These are phyloP conservation scores for Drosophila lini DNA, from an alignment of 1,140 invertebrate species.

Conservation along the genomic window DNA sequence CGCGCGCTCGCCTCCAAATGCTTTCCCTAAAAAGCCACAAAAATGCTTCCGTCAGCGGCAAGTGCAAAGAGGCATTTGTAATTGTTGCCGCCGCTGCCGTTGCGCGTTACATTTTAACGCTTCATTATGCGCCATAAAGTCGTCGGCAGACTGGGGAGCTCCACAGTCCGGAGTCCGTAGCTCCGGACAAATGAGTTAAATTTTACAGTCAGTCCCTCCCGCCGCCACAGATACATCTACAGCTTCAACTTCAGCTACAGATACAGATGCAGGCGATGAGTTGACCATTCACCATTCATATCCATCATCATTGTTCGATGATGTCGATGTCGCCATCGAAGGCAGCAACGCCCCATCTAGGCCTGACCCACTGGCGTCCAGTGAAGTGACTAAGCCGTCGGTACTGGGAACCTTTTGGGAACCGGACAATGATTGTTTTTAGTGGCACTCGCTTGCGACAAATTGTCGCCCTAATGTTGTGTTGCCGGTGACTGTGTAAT, in stretches of 20 bases:
- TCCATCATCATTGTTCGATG: constrained; percentile 57
- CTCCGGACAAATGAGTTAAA: constrained; percentile 55
- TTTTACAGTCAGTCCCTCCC: constrained; percentile 53
- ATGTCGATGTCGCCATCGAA: constrained; percentile 38
- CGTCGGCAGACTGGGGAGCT: constrained; percentile 26
- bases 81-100: constrained; percentile 61
- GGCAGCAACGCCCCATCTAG: constrained; percentile 17
- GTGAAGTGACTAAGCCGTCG: constrained; percentile 38
- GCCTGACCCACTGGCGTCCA: constrained; percentile 23
- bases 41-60: constrained; percentile 79
- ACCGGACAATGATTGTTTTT: constrained; percentile 50
- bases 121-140: constrained; percentile 76
- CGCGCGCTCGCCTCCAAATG: constrained; percentile 66
- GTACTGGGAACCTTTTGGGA: constrained; percentile 26
- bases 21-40: constrained; percentile 74
- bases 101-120: constrained; percentile 80
- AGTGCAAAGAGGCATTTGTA: constrained; percentile 77
- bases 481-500: constrained; percentile 59
- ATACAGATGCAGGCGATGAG: constrained; percentile 30
- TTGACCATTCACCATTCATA: constrained; percentile 59
- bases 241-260: constrained; percentile 4
- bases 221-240: constrained; percentile 59
- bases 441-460: constrained; percentile 44
- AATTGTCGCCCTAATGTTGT: constrained; percentile 61
- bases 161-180: background rate